Evolutionary conservation across 2,888 invertebrate species (phyloP).

Genomic region (Tetragonula carbonaria): DNA sequence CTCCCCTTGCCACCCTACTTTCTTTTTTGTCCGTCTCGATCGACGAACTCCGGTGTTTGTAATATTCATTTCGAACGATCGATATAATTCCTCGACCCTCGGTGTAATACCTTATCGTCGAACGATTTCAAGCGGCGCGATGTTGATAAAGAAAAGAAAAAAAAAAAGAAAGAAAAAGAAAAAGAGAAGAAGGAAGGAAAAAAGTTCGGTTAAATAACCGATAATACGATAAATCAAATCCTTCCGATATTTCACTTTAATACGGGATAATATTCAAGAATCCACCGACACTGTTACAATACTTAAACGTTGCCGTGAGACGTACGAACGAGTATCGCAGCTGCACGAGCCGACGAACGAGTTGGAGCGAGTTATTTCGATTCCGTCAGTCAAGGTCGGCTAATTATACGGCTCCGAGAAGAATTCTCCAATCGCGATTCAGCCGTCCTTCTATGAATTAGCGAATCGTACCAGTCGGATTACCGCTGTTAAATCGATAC

Average conservation of each 20-base stretch:
- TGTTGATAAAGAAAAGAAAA: background rate
- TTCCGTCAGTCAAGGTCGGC: conserved; percentile 13
- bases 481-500: no score
- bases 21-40: background rate
- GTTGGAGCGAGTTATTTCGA: conserved; percentile 1
- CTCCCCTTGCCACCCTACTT: background rate
- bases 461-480: background rate
- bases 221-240: background rate
- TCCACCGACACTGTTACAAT: background rate
- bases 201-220: conserved; percentile 29
- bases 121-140: background rate
- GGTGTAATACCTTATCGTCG: background rate
- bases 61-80: conserved; percentile 3
- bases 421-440: background rate
- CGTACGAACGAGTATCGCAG: background rate
- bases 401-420: background rate
- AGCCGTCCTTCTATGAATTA: background rate
- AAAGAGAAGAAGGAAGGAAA: background rate
- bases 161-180: background rate
- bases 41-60: background rate
- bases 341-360: background rate
- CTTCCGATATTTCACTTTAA: background rate
- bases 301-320: background rate
- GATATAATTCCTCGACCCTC: background rate
- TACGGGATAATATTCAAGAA: background rate